A percentile compares a stretch with the other conserved stretches of the same genome.
Conservation (phyloP, 2,113 vertebrate genomes). For the Rhinopomastus cyanomelas region DNA sequence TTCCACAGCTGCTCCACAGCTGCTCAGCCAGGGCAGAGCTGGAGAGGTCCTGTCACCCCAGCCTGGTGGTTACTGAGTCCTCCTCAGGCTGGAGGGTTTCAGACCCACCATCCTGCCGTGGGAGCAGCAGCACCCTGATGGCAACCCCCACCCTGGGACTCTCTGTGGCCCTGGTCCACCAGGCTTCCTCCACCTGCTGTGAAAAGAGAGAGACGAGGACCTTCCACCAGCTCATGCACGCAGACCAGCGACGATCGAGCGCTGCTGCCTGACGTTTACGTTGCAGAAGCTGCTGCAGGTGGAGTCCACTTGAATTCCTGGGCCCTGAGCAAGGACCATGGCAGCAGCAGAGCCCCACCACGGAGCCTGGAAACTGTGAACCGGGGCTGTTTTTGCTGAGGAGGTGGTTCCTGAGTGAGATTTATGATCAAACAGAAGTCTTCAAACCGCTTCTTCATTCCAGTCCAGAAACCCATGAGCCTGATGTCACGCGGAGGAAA, state of each 20-base stretch:
- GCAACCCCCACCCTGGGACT: background rate
- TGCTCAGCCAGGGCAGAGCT: background rate
- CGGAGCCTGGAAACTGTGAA: background rate
- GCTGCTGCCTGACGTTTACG: background rate
- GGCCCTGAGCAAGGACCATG: background rate
- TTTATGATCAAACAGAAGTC: constrained; percentile 42
- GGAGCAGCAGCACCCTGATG: background rate
- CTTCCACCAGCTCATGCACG: fast-evolving
- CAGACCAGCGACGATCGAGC: background rate
- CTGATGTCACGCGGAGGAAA: constrained; percentile 27
- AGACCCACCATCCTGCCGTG: background rate
- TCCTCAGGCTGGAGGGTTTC: background rate
- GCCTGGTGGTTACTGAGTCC: background rate
- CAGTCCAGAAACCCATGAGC: constrained; percentile 13
- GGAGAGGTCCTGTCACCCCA: background rate
- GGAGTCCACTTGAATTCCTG: background rate
- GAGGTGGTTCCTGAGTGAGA: background rate
- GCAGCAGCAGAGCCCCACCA: background rate
- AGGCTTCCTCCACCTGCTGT: background rate
- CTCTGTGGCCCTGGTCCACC: background rate
- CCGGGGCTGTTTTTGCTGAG: background rate
- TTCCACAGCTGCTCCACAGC: background rate
- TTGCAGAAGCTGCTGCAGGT: background rate
- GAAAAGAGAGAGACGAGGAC: background rate
- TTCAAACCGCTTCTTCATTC: background rate